Evolutionary conservation across 2,113 vertebrate species (phyloP).

Genomic region (Cololabis saira): DNA sequence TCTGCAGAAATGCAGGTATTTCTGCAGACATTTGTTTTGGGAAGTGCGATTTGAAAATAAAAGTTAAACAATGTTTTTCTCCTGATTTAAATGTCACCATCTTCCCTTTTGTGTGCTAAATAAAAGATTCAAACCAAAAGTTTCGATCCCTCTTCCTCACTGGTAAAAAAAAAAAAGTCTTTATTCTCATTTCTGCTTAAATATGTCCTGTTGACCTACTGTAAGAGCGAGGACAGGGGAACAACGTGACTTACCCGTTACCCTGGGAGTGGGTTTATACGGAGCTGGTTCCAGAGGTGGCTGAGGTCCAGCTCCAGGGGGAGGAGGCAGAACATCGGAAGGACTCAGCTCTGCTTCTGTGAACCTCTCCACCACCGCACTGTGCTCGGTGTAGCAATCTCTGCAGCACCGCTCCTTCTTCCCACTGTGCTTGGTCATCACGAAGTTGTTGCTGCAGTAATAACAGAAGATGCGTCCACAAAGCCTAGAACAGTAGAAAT

Average conservation of each 20-base stretch:
- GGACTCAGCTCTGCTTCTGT: constrained; percentile 71
- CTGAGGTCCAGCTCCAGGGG: constrained; percentile 37
- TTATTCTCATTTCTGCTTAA: constrained; percentile 41
- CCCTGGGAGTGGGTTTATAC: constrained; percentile 70
- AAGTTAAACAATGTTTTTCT: neutral
- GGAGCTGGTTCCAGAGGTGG: constrained; percentile 63
- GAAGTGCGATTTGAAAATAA: neutral
- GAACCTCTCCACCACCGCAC: constrained; percentile 80
- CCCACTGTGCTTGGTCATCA: constrained; percentile 82
- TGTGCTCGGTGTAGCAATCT: constrained; percentile 87
- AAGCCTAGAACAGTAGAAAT: constrained; percentile 76
- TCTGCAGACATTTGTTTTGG: too few relatives aligned
- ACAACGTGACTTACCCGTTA: constrained; percentile 78
- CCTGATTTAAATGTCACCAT: constrained; percentile 3
- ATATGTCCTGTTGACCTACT: neutral
- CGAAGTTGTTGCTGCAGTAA: constrained; percentile 95
- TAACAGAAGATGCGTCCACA: constrained; percentile 95
- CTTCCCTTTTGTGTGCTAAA: constrained; percentile 15
- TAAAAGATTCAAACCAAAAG: neutral
- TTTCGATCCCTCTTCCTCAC: constrained; percentile 44
- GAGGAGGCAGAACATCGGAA: constrained; percentile 49
- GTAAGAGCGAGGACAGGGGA: neutral
- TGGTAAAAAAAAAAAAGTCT: neutral
- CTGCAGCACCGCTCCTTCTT: constrained; percentile 94
- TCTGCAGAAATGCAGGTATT: too few relatives aligned